Evolutionary conservation across 2,888 invertebrate species (phyloP).

Genomic region (Thera obeliscata): DNA sequence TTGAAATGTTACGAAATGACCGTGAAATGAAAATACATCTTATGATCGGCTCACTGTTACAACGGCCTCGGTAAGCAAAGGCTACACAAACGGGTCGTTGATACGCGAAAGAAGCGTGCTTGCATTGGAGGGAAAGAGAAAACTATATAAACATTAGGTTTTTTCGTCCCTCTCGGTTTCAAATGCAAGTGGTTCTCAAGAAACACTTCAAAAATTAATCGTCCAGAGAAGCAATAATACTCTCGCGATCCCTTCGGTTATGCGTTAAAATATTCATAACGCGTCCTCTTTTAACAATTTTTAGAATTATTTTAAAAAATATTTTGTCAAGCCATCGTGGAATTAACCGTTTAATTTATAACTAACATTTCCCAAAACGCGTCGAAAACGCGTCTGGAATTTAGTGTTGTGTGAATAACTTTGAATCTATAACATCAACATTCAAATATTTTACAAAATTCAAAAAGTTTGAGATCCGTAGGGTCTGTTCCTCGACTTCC

Average conservation of each 20-base stretch:
- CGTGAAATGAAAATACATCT: constrained; percentile 77
- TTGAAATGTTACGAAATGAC: constrained; percentile 78
- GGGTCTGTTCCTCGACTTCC: constrained; percentile 52
- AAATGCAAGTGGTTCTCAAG: constrained; percentile 59
- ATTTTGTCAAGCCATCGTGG: too few relatives aligned
- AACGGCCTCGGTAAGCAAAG: constrained; percentile 65
- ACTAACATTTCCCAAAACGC: too few relatives aligned
- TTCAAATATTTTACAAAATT: background rate
- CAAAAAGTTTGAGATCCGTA: constrained; percentile 53
- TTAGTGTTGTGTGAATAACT: too few relatives aligned
- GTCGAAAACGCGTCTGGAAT: background rate
- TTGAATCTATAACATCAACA: too few relatives aligned
- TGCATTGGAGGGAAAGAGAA: constrained; percentile 66
- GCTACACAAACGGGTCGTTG: constrained; percentile 77
- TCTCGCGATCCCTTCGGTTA: too few relatives aligned
- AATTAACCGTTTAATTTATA: too few relatives aligned
- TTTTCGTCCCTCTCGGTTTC: constrained; percentile 53
- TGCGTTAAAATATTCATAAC: too few relatives aligned
- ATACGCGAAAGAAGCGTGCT: constrained; percentile 66
- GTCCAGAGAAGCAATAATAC: too few relatives aligned
- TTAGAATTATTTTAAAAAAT: too few relatives aligned
- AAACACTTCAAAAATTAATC: background rate
- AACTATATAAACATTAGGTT: constrained; percentile 69
- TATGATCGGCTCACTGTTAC: constrained; percentile 64
- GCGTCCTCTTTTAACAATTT: too few relatives aligned